Evolutionary conservation across 2,113 vertebrate species (phyloP).

Genomic region (Trichechus manatus): DNA sequence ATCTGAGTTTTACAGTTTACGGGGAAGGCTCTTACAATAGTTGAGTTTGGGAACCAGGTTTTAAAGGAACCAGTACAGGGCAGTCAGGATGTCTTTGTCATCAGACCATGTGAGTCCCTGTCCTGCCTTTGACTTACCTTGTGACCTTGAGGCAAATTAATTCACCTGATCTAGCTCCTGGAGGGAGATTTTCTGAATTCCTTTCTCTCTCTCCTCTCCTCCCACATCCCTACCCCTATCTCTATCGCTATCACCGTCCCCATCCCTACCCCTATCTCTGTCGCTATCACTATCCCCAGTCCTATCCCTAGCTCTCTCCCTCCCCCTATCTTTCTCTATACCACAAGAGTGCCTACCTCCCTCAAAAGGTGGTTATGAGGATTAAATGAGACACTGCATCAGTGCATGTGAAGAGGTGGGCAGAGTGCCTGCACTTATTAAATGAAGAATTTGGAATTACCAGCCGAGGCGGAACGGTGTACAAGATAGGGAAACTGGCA

Average conservation of each 20-base stretch:
- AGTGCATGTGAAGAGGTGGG: background rate
- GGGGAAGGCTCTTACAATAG: background rate
- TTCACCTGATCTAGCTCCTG: background rate
- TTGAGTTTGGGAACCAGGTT: slow-evolving; percentile 1
- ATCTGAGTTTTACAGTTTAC: background rate
- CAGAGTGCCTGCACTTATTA: background rate
- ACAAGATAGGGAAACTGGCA: background rate
- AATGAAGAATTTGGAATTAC: background rate
- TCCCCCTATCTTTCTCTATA: background rate
- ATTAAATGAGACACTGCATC: background rate
- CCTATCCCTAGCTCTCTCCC: too few relatives aligned
- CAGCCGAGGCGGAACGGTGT: background rate
- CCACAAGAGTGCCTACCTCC: background rate
- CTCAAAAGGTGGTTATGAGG: background rate
- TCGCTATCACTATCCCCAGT: too few relatives aligned
- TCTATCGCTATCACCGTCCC: too few relatives aligned
- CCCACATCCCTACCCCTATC: background rate
- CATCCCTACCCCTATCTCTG: too few relatives aligned
- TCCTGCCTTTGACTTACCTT: background rate
- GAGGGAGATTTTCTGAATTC: background rate
- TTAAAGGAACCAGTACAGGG: background rate
- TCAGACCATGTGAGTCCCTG: background rate
- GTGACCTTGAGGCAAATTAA: background rate
- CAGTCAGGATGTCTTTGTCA: background rate
- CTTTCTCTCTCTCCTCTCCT: too few relatives aligned